Percentiles rank a stretch among this genome's conserved stretches.
Evolutionary conservation across 2,113 vertebrate genomes (phyloP).

Genomic region (Rhombomys opimus): DNA sequence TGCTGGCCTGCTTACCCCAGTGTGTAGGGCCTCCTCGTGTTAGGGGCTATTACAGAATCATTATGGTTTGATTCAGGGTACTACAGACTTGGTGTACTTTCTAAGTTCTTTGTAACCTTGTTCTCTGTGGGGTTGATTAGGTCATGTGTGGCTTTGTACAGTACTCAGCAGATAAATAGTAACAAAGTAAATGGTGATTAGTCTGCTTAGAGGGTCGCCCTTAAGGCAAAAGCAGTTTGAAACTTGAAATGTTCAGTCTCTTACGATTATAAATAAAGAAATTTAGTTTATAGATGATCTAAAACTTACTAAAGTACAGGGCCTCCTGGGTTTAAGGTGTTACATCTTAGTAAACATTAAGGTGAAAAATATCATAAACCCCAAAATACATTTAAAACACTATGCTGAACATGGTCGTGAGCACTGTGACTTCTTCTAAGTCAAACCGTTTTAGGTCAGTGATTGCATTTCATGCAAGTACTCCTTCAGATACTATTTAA

Average conservation of each 20-base stretch:
- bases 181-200: constrained; percentile 40
- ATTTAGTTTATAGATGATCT: constrained; percentile 26
- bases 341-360: neutral
- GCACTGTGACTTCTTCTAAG: neutral
- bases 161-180: neutral
- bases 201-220: neutral
- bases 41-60: neutral
- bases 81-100: neutral
- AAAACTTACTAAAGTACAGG: constrained; percentile 30
- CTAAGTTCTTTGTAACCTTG: neutral
- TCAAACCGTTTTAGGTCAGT: neutral
- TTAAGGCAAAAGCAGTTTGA: constrained; percentile 9
- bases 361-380: neutral
- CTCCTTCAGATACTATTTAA: constrained; percentile 12
- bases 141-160: neutral
- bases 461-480: neutral
- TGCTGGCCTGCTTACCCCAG: neutral
- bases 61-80: neutral
- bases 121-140: constrained; percentile 43
- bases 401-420: neutral
- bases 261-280: constrained; percentile 36
- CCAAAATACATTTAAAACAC: neutral
- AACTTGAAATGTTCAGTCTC: constrained; percentile 9
- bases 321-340: neutral
- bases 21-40: neutral